Evolutionary conservation across 2,113 vertebrate genomes (phyloP), one percentile per base, ranked within the genome.

Genomic region (Tychaedon coryphoeus): DNA sequence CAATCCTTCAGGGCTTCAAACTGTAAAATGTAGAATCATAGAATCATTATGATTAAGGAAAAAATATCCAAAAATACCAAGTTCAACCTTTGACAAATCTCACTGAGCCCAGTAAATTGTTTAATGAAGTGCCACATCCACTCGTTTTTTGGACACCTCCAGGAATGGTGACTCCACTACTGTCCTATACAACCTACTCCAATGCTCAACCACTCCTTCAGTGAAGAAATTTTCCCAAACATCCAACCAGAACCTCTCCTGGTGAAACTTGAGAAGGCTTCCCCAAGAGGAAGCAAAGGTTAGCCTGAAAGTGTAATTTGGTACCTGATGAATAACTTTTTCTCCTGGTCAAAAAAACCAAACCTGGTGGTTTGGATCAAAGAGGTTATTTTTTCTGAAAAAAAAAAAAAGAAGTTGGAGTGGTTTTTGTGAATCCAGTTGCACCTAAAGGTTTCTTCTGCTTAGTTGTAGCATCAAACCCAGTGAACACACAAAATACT

Each of bases 101-200:
- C 40, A 31, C 12, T 0, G 0, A 40, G 14, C 5, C 45, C 24
- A 25, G 20, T 20, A 38, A 60, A 25, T 36, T 28, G 19, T 9
- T 31, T 47, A 38, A 61, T 12, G 14, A 26, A 54, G 6, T 19
- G 47, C 40, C 34, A 26, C 10, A 19, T 33, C 17, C 25, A 10
- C 24, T 60, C 0, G 0, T 18, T 34, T 54, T 54, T 48, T 48
- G 22, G 31, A 23, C 14, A 15, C 14, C 10, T 82, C 8, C 25
- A 82, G 61, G n/a, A 20, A 8, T 42, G 54, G 14, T 8, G 19
- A 34, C 6, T 54, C 29, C n/a, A 61, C 47, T 9, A 12, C 24
- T 31, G 5, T 20, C 24, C 54, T 89, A 38, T 5, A 13, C 8
- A 74, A 38, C 5, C 31, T 24, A 2, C 40, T 31, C 25, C 47